Conservation (phyloP, 2,113 vertebrate genomes). For the Pteruthius melanotis region DNA sequence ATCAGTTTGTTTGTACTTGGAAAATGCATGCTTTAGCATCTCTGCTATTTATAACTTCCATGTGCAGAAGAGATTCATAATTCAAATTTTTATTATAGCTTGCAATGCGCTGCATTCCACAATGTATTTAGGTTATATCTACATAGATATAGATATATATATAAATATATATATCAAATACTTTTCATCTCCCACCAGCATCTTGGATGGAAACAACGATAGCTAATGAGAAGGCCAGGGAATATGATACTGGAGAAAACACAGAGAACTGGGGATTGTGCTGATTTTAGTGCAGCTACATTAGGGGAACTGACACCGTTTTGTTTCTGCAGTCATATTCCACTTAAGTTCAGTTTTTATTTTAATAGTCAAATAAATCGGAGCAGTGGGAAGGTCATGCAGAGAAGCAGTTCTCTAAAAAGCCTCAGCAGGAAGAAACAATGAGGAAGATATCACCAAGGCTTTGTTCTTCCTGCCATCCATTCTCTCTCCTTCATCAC, state of each 20-base stretch:
- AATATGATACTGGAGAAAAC: background rate
- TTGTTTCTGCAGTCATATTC: background rate
- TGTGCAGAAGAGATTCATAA: background rate
- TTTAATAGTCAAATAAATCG: conserved; percentile 22
- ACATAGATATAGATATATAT: background rate
- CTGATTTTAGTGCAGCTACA: background rate
- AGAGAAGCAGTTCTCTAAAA: background rate
- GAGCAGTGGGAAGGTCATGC: conserved; percentile 10
- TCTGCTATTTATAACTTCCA: conserved; percentile 7
- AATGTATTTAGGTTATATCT: background rate
- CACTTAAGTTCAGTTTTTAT: background rate
- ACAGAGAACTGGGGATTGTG: background rate
- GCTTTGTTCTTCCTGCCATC: conserved; percentile 16
- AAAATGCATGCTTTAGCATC: background rate
- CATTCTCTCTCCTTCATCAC: background rate
- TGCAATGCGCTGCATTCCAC: background rate
- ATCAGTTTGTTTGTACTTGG: background rate
- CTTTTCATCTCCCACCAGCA: conserved; percentile 13
- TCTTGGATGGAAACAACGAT: background rate
- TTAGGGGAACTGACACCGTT: background rate
- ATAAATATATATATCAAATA: background rate
- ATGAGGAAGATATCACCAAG: background rate
- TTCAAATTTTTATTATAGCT: background rate
- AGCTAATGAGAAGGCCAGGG: conserved; percentile 30
- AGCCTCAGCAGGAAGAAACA: background rate